Percentiles rank a stretch among this genome's conserved stretches.
These are phyloP conservation scores for Camponotus vicinus DNA, from an alignment of 1,140 invertebrate species.

Conservation along the genomic window DNA sequence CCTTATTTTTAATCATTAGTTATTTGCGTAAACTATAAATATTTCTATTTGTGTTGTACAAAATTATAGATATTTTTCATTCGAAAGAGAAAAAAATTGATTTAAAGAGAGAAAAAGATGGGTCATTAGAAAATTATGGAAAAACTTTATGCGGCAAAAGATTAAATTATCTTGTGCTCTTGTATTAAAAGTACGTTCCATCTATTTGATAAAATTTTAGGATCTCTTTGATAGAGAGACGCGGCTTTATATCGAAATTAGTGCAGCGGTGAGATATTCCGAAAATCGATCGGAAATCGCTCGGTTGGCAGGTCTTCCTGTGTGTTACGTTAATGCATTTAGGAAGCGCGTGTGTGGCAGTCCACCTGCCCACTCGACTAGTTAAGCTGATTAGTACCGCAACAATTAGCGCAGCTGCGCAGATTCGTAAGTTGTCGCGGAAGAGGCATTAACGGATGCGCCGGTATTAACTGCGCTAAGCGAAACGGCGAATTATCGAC, in stretches of 20 bases:
- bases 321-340: constrained; percentile 56
- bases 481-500: constrained; percentile 57
- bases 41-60: too few species aligned
- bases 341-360: constrained; percentile 47
- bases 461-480: constrained; percentile 38
- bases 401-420: constrained; percentile 59
- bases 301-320: constrained; percentile 8
- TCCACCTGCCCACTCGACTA: constrained; percentile 50
- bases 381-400: constrained; percentile 59
- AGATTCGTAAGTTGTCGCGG: constrained; percentile 57
- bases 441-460: constrained; percentile 48
- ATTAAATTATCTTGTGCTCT: not conserved
- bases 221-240: not conserved
- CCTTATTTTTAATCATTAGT: not conserved
- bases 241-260: not conserved
- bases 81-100: not conserved
- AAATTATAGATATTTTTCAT: not conserved
- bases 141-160: not conserved
- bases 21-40: not conserved
- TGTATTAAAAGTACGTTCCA: too few species aligned
- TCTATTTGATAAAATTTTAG: not conserved
- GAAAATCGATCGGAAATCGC: constrained; percentile 55
- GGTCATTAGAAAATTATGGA: not conserved
- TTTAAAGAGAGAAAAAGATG: not conserved
- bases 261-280: not conserved